A percentile compares a stretch with the other conserved stretches of the same genome.
These are phyloP conservation scores for Drosophila peninsularis DNA, from an alignment of 2,888 invertebrate species.

Conservation along the genomic window DNA sequence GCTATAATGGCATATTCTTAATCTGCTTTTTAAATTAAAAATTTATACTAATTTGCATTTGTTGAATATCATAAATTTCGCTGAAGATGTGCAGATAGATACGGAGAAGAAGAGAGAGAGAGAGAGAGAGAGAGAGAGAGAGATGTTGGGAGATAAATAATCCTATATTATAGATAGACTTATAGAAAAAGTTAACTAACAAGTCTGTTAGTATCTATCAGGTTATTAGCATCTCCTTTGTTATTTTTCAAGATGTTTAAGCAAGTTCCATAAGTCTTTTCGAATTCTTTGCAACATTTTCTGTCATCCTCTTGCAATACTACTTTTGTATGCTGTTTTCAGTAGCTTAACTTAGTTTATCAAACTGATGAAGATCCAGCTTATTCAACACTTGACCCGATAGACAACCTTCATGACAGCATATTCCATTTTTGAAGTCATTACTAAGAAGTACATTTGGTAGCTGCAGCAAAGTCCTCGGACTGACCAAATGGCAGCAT, in stretches of 20 bases:
- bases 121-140: neutral
- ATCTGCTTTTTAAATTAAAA: neutral
- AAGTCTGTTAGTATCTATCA: slow-evolving; percentile 15
- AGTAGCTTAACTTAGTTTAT: neutral
- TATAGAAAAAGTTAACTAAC: slow-evolving; percentile 32
- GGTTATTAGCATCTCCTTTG: slow-evolving; percentile 52
- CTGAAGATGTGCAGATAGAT: no score
- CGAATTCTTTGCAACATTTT: neutral
- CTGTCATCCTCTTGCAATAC: neutral
- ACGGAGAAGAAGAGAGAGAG: no score
- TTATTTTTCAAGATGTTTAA: slow-evolving; percentile 42
- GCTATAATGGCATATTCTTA: slow-evolving; percentile 1
- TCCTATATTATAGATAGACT: neutral
- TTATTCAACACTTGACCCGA: no score
- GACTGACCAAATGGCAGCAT: slow-evolving; percentile 49
- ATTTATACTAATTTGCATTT: slow-evolving; percentile 29
- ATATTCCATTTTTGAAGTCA: no score
- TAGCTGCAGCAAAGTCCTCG: slow-evolving; percentile 38
- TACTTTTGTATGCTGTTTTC: neutral
- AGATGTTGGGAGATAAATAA: neutral
- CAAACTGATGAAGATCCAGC: no score
- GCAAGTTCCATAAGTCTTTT: slow-evolving; percentile 37
- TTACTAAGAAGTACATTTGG: no score
- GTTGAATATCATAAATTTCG: slow-evolving; percentile 59
- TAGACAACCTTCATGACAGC: no score